Evolutionary conservation across 2,888 invertebrate genomes (phyloP).

Genomic region (Leptinotarsa peninsularis): DNA sequence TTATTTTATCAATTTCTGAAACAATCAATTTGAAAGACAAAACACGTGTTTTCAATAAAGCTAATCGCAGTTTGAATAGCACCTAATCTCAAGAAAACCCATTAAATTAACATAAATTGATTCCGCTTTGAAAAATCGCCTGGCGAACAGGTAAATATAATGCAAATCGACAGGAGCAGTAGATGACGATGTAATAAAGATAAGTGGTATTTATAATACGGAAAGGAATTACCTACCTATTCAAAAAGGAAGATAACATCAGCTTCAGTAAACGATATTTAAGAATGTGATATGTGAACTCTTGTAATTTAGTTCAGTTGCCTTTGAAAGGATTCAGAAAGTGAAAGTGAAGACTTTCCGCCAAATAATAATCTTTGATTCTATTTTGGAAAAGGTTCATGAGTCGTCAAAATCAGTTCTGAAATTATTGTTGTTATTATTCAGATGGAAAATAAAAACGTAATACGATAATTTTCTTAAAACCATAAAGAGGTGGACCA

Average conservation of each 20-base stretch:
- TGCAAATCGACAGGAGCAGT: slow-evolving; percentile 16
- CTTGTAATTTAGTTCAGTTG: not conserved
- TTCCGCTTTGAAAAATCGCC: slow-evolving; percentile 19
- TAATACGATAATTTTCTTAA: no score
- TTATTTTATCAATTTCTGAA: slow-evolving; percentile 5
- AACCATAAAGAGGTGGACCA: no score
- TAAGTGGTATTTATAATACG: slow-evolving; percentile 15
- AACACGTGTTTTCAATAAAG: slow-evolving; percentile 20
- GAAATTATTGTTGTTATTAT: no score
- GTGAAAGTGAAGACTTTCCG: not conserved
- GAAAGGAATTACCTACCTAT: slow-evolving; percentile 8
- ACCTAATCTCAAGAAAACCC: slow-evolving; percentile 16
- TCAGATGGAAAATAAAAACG: no score
- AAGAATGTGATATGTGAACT: not conserved
- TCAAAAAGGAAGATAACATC: slow-evolving; percentile 8
- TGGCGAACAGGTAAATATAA: slow-evolving; percentile 10
- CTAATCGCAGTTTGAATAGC: slow-evolving; percentile 10
- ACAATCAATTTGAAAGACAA: slow-evolving; percentile 6
- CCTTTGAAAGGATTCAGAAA: not conserved
- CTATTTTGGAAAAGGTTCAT: no score
- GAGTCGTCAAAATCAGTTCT: no score
- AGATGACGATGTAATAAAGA: slow-evolving; percentile 25
- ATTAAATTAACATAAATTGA: slow-evolving; percentile 28
- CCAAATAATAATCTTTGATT: no score
- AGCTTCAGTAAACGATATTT: slow-evolving; percentile 3